These are phyloP conservation scores for Corvus hawaiiensis DNA, from an alignment of 2,113 vertebrate species.

Conservation along the genomic window DNA sequence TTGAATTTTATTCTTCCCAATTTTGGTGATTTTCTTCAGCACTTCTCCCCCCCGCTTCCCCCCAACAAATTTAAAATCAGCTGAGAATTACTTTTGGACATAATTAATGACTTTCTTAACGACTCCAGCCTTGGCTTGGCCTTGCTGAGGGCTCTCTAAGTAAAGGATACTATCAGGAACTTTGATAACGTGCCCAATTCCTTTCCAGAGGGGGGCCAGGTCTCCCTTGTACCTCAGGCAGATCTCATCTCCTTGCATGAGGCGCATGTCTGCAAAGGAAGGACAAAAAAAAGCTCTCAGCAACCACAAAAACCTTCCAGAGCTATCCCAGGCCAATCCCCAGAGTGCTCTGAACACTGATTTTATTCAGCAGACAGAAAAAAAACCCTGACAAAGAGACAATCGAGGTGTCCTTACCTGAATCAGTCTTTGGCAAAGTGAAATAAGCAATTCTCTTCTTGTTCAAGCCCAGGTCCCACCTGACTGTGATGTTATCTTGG, in stretches of 20 bases:
- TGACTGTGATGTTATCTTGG: constrained; percentile 98
- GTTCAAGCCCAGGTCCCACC: constrained; percentile 99
- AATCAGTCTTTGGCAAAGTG: constrained; percentile 98
- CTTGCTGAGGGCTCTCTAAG: not conserved
- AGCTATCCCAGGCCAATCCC: not conserved
- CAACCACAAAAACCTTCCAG: not conserved
- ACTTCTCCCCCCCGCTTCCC: not conserved
- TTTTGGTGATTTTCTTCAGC: not conserved
- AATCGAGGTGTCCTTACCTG: constrained; percentile 78
- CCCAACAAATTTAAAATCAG: not conserved
- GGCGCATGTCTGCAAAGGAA: constrained; percentile 85
- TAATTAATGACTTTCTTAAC: rapidly evolving
- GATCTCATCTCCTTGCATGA: constrained; percentile 99
- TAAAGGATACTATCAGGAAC: constrained; percentile 98
- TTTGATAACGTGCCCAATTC: constrained; percentile 98
- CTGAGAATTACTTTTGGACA: not conserved
- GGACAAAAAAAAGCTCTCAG: not conserved
- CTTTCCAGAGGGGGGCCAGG: constrained; percentile 93
- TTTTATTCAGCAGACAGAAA: not conserved
- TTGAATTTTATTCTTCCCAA: not conserved
- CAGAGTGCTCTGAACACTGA: not conserved
- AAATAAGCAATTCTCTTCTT: constrained; percentile 99
- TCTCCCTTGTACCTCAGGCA: constrained; percentile 97
- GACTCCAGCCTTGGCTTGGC: not conserved
- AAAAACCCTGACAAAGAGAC: not conserved